These are phyloP conservation scores for Tachycineta bicolor DNA, from an alignment of 2,113 vertebrate species.

Conservation along the genomic window DNA sequence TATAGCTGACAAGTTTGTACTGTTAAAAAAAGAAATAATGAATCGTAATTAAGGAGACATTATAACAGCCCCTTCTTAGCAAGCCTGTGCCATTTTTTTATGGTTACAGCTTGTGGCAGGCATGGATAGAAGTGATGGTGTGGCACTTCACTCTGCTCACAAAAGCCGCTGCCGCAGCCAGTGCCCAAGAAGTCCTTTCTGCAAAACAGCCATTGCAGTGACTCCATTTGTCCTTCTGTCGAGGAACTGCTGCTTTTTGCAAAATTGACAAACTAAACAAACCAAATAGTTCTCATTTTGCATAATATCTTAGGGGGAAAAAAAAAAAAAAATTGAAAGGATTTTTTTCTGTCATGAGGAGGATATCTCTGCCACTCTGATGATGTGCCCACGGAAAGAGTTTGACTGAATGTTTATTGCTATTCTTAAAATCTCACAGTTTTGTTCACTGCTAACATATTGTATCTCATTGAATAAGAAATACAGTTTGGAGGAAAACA, in stretches of 20 bases:
- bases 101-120: background rate
- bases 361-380: background rate
- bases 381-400: background rate
- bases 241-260: background rate
- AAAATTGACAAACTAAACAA: background rate
- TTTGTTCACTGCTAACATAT: background rate
- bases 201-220: background rate
- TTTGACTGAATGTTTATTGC: background rate
- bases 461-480: slow-evolving; percentile 6
- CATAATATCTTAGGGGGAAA: background rate
- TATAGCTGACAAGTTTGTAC: slow-evolving; percentile 44
- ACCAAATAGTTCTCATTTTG: background rate
- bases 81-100: background rate
- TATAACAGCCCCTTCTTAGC: background rate
- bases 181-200: slow-evolving; percentile 7
- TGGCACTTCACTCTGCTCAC: background rate
- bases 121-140: background rate
- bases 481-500: background rate
- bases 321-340: background rate
- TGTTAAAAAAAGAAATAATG: background rate
- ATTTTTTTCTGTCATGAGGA: background rate
- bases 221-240: background rate
- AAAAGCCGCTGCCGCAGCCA: background rate
- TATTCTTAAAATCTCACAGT: background rate
- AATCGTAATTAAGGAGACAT: slow-evolving; percentile 22